A percentile compares a stretch with the other conserved stretches of the same genome.
phyloP scores from a whole-genome alignment of 1,140 invertebrate species.

The Bombus difficillimus region DNA sequence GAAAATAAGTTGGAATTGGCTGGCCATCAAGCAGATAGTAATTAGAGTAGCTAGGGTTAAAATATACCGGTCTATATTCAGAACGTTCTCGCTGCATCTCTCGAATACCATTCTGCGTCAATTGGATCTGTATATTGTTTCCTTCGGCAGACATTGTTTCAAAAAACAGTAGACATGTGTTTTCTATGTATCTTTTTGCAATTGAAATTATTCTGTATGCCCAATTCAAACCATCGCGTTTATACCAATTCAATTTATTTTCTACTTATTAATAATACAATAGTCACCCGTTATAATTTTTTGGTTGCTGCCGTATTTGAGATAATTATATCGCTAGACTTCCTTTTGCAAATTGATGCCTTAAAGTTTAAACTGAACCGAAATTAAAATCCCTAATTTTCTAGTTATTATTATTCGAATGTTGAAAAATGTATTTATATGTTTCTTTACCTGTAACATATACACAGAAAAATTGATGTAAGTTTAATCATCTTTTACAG shows the following conservation, averaged over 20 bases:
- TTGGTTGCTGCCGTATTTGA: background rate
- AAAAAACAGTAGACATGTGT: too few species aligned
- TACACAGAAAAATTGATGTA: too few species aligned
- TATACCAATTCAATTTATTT: background rate
- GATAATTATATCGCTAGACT: background rate
- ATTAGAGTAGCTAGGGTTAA: slow-evolving; percentile 47
- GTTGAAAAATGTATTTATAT: background rate
- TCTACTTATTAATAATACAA: background rate
- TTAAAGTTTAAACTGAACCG: background rate
- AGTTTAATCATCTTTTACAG: too few species aligned
- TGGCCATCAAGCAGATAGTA: slow-evolving; percentile 38
- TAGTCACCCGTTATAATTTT: too few species aligned
- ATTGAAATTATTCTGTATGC: background rate
- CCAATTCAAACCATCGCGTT: background rate
- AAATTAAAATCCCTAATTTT: background rate
- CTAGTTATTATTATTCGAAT: background rate
- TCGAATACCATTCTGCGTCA: slow-evolving; percentile 5
- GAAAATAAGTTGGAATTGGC: slow-evolving; percentile 52
- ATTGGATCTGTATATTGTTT: slow-evolving; percentile 7
- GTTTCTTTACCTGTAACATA: background rate
- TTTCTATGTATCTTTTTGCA: background rate
- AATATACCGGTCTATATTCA: slow-evolving; percentile 48
- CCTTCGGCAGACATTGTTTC: background rate
- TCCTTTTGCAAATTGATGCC: background rate
- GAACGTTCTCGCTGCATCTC: slow-evolving; percentile 3